Base-by-base conservation (phyloP, 92 coral and sea anemone species). In the Desmophyllum pertusum region DNA sequence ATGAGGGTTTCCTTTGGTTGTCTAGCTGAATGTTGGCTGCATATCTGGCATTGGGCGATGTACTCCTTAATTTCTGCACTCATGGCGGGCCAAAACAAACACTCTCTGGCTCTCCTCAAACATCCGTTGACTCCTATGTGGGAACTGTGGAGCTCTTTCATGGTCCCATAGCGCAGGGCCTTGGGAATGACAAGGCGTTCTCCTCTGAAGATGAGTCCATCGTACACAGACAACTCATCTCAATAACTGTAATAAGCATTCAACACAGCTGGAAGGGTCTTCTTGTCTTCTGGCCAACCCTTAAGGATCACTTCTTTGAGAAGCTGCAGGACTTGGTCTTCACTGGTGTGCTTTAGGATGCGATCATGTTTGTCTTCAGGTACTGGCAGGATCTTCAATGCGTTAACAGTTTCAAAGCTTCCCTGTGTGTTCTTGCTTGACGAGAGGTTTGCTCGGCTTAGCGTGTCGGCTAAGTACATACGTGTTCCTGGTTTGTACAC, bases 31-130 rank as follows among this genome's bases (percentile, higher is more conserved):
- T 43, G 87, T 11, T 63, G 37, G 40, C 81, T 38, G 73, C 88
- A 84, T 0, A 63, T 75, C 66, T 87, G 90, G 57, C 93, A 90
- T 19, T 81, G 83, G 1, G 76, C 45, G 31, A 90, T 62, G 72
- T 66, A 76, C 33, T 75, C 78, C 59, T 46, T 75, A 14, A 87
- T 25, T 15, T 86, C 89, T 1, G 86, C 91, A 3, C 18, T 83
- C 93, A 87, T 90, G 8, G 77, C 73, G 0, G 89, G 91, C 89
- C 89, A 91, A 76, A 55, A 88, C 73, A 91, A 84, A 29, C 91
- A 72, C 50, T 91, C 91, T 23, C 86, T 61, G 68, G 94, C 91
- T 59, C 91, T 72, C 29, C 86, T 31, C 21, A 90, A 73, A 33
- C 93, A 90, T 5, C 89, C 87, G 27, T 91, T 87, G 1, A 84